phyloP scores from a whole-genome alignment of 2,888 invertebrate genomes.

The Caradrina kadenii region DNA sequence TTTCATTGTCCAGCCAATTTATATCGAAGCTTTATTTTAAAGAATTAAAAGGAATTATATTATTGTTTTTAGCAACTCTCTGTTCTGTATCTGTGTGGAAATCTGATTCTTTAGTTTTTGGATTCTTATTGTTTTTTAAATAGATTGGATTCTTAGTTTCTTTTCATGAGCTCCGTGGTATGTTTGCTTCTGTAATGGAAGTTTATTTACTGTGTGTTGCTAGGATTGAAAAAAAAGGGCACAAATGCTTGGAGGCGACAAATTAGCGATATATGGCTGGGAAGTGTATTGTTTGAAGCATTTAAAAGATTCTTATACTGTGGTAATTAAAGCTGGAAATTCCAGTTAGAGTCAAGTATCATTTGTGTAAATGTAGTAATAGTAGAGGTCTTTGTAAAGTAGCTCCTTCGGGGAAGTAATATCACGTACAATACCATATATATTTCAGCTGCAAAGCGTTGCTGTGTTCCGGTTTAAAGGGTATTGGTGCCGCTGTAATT shows the following conservation, averaged over 20 bases:
- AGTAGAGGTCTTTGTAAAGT: too few species aligned
- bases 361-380: background rate
- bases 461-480: too few species aligned
- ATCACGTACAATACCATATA: too few species aligned
- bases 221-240: constrained; percentile 35
- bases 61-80: constrained; percentile 69
- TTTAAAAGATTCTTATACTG: constrained; percentile 35
- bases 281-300: constrained; percentile 30
- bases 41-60: constrained; percentile 73
- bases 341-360: constrained; percentile 11
- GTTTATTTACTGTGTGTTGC: constrained; percentile 37
- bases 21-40: constrained; percentile 68
- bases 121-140: constrained; percentile 61
- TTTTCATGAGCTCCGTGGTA: constrained; percentile 38
- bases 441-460: too few species aligned
- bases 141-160: constrained; percentile 57
- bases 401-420: too few species aligned
- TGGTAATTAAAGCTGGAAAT: constrained; percentile 5
- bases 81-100: constrained; percentile 66
- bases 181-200: constrained; percentile 54
- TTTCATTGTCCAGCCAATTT: constrained; percentile 77
- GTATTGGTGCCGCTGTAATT: too few species aligned
- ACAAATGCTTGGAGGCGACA: constrained; percentile 26
- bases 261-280: constrained; percentile 48
- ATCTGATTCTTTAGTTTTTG: constrained; percentile 62